phyloP scores from a whole-genome alignment of 2,888 invertebrate genomes.

The Muscina levida region DNA sequence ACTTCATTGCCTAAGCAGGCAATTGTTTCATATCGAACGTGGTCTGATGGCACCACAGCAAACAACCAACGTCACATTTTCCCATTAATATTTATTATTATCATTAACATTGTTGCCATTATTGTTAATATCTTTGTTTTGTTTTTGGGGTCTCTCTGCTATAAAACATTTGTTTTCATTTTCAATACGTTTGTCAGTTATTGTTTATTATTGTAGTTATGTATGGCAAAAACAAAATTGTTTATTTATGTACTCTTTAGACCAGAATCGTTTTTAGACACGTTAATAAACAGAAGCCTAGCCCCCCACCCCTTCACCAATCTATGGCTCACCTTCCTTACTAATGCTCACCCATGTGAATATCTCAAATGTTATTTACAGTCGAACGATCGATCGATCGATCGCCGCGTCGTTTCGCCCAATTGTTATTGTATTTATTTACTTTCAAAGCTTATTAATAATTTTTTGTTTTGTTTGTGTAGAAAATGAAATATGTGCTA shows the following conservation, averaged over 20 bases:
- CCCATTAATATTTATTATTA: constrained; percentile 4
- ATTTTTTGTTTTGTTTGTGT: too few relatives aligned
- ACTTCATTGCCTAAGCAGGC: too few relatives aligned
- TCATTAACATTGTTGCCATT: background rate
- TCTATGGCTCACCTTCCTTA: too few relatives aligned
- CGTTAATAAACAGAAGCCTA: constrained; percentile 10
- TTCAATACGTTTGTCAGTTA: constrained; percentile 20
- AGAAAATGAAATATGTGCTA: constrained; percentile 45
- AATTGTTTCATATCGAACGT: too few relatives aligned
- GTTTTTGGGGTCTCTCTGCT: background rate
- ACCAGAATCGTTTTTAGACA: constrained; percentile 16
- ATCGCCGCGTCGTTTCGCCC: background rate
- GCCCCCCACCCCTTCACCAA: too few relatives aligned
- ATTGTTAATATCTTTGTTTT: background rate
- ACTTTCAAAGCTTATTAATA: constrained; percentile 17
- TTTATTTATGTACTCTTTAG: background rate
- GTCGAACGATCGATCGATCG: background rate
- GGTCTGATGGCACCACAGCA: too few relatives aligned
- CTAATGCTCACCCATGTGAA: too few relatives aligned
- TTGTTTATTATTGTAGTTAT: constrained; percentile 21
- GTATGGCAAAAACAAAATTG: background rate
- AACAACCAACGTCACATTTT: background rate
- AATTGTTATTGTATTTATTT: constrained; percentile 24
- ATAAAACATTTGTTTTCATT: constrained; percentile 36
- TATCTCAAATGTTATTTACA: too few relatives aligned